Evolutionary conservation across 2,797 vertebrate species (phyloP), one percentile per base, ranked within the genome.

Genomic region (Otolemur crassicaudatus): DNA sequence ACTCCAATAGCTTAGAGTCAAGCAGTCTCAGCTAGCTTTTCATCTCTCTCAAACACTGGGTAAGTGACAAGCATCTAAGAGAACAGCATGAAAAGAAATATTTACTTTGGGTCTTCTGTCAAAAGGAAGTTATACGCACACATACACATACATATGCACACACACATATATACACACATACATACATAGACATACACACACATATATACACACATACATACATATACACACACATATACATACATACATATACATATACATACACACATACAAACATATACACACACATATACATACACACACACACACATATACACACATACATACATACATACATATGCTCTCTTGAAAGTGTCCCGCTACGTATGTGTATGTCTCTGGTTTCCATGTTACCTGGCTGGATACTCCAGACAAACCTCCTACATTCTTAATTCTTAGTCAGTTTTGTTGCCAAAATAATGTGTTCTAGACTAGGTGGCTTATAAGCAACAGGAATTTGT

Each of bases 181-280:
- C 8, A 19, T 8, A 20, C 3, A 19, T 1, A 16, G 2, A 37
- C 10, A 23, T 23, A 23, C 9, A 23, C 3, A 23, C 16, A 72
- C 10, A 7, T 0, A 43, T 11, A 7, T 11, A 25, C 1, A 7
- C 34, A 29, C 13, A 43, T 16, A 46, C 43, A 46, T 7, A 46
- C 6, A 46, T 49, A 11, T 6, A 34, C 49, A 49, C 46, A 76
- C 17, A 20, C 73, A 77, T 8, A 77, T 29, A 77, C 17, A 49
- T 17, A 31, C 22, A 19, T 6, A 75, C 7, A 46, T 9, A 46
- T 8, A 46, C 6, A 46, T 10, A 46, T 11, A 46, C 9, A 40
- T 40, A 40, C 40, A 40, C 5, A 40, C 40, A 40, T 40, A 40
- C 40, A 40, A 5, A 40, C 40, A 40, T 40, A 40, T 40, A 46